These are phyloP conservation scores for Ceraclea dissimilis DNA, from an alignment of 2,888 invertebrate genomes.

Conservation along the genomic window DNA sequence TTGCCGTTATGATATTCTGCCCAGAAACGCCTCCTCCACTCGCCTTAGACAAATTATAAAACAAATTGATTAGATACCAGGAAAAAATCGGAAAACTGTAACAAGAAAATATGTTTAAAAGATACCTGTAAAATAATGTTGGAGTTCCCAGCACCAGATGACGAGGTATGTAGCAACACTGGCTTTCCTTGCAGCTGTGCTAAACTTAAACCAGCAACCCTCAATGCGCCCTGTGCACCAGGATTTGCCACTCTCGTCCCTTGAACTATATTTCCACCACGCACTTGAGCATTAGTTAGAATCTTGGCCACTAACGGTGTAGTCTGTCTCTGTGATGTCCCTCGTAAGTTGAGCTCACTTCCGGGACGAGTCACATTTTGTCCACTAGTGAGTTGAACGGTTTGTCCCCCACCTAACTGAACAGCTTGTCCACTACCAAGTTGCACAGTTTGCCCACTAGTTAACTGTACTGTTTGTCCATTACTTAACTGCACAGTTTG, in stretches of 20 bases:
- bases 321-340: conserved; percentile 39
- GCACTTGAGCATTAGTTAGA: conserved; percentile 58
- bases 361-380: conserved; percentile 40
- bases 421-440: conserved; percentile 41
- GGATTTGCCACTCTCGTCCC: conserved; percentile 38
- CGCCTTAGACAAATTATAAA: conserved; percentile 4
- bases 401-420: conserved; percentile 36
- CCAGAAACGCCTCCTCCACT: conserved; percentile 4
- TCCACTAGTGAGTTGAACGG: conserved; percentile 35
- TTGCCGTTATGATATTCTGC: background rate
- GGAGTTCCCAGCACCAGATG: conserved; percentile 10
- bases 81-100: too few relatives aligned
- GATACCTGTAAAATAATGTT: conserved; percentile 20
- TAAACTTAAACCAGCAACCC: conserved; percentile 27
- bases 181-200: conserved; percentile 25
- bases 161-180: conserved; percentile 18
- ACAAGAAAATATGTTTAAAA: too few relatives aligned
- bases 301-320: conserved; percentile 62
- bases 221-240: conserved; percentile 31
- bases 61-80: background rate
- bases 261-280: conserved; percentile 29
- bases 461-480: conserved; percentile 30
- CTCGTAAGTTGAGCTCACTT: conserved; percentile 29
- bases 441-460: conserved; percentile 33
- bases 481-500: conserved; percentile 44